Evolutionary conservation across 1,140 invertebrate genomes (phyloP).

Genomic region (Bombus fervidus): DNA sequence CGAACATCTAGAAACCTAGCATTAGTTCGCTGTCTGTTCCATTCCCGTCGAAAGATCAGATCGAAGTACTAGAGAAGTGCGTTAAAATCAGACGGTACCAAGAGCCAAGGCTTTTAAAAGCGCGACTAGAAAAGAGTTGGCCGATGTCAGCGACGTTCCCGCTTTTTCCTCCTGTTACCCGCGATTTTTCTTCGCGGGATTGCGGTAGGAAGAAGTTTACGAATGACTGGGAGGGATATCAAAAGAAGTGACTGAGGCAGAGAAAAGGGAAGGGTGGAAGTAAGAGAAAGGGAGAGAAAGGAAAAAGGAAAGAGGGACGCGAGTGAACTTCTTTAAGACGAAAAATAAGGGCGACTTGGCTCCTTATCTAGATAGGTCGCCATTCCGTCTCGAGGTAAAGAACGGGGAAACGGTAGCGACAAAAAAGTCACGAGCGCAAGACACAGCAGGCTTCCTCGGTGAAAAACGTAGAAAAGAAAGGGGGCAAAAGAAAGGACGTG

Average conservation of each 20-base stretch:
- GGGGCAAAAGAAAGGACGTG: not conserved
- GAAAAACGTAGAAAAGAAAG: conserved; percentile 29
- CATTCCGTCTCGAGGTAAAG: conserved; percentile 55
- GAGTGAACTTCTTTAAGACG: conserved; percentile 53
- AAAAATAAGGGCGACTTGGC: conserved; percentile 60
- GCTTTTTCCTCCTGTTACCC: not conserved
- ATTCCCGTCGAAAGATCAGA: not conserved
- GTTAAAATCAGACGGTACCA: not conserved
- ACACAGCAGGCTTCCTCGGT: conserved; percentile 26
- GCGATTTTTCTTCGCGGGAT: conserved; percentile 25
- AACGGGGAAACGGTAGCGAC: conserved; percentile 48
- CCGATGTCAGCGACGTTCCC: not conserved
- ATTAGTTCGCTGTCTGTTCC: not conserved
- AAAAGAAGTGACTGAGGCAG: not conserved
- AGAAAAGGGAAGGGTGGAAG: not conserved
- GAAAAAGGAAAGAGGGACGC: conserved; percentile 1
- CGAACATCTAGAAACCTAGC: not conserved
- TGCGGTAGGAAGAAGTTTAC: conserved; percentile 25
- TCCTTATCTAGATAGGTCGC: conserved; percentile 65
- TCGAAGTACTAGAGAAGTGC: not conserved
- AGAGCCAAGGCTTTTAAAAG: not conserved
- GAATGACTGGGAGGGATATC: not conserved
- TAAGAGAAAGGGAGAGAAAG: not conserved
- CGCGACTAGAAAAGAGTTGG: conserved; percentile 3
- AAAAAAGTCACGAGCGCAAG: conserved; percentile 56